Percentiles rank a stretch among this genome's conserved stretches.
Conservation (phyloP, 2,888 invertebrate genomes). For the Heliconius charithonia region DNA sequence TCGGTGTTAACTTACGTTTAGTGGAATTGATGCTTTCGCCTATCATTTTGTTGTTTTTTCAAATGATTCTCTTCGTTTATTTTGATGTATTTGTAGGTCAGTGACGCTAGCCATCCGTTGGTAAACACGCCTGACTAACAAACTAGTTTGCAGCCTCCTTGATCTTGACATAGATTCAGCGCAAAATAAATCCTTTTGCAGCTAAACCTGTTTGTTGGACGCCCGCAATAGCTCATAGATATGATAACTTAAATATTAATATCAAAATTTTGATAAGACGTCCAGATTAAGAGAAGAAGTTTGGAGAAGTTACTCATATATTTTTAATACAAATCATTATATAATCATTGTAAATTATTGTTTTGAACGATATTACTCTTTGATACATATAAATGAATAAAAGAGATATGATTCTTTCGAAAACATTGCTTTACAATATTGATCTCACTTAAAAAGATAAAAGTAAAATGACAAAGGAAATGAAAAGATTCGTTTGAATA, state of each 20-base stretch:
- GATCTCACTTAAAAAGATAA: conserved; percentile 22
- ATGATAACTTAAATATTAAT: conserved; percentile 24
- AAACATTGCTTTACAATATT: neutral
- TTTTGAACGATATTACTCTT: neutral
- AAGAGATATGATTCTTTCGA: neutral
- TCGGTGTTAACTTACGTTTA: conserved; percentile 28
- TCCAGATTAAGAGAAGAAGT: neutral
- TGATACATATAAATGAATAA: neutral
- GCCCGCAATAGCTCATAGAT: conserved; percentile 51
- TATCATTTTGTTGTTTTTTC: conserved; percentile 47
- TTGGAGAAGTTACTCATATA: neutral
- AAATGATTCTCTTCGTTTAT: conserved; percentile 46
- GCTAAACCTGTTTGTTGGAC: conserved; percentile 67
- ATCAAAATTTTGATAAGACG: neutral
- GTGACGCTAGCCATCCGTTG: conserved; percentile 58
- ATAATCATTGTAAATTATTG: conserved; percentile 3
- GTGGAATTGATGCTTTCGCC: conserved; percentile 36
- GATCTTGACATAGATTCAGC: conserved; percentile 80
- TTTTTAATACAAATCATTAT: neutral
- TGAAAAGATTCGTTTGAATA: conserved; percentile 43
- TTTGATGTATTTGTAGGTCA: conserved; percentile 67
- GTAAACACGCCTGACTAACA: conserved; percentile 70
- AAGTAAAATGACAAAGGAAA: conserved; percentile 36
- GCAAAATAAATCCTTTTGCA: conserved; percentile 71
- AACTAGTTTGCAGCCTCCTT: conserved; percentile 71